phyloP scores from a whole-genome alignment of 2,888 invertebrate genomes.

The Cephus pulcher region DNA sequence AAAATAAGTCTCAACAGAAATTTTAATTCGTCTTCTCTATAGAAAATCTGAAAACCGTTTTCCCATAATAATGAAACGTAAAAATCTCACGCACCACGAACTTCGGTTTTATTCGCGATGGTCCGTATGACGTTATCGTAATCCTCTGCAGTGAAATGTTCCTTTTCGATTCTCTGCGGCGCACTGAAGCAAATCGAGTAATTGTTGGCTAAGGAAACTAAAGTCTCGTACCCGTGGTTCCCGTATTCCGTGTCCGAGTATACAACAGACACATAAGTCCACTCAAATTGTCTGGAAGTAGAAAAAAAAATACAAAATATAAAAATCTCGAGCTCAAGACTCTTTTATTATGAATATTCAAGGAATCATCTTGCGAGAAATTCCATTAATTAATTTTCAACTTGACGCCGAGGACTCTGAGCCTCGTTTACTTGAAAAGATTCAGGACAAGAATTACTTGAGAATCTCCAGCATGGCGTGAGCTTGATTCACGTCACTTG shows the following conservation, averaged over 20 bases:
- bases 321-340: background rate
- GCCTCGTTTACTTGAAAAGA: background rate
- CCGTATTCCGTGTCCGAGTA: conserved; percentile 72
- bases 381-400: too few relatives aligned
- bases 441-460: conserved; percentile 54
- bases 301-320: background rate
- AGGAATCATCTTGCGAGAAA: too few relatives aligned
- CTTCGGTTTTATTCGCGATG: conserved; percentile 63
- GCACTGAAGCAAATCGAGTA: conserved; percentile 70
- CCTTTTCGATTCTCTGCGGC: conserved; percentile 65
- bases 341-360: too few relatives aligned
- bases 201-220: conserved; percentile 61
- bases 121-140: conserved; percentile 66
- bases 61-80: background rate
- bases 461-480: conserved; percentile 70
- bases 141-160: conserved; percentile 60
- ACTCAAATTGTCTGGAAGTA: conserved; percentile 65
- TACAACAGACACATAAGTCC: conserved; percentile 70
- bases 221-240: conserved; percentile 68
- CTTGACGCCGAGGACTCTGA: too few relatives aligned
- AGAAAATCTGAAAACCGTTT: background rate
- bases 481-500: conserved; percentile 70
- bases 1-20: background rate
- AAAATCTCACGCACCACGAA: conserved; percentile 61
- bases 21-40: too few relatives aligned